These are phyloP conservation scores for Platalea minor DNA, from an alignment of 2,797 vertebrate genomes.

Conservation along the genomic window DNA sequence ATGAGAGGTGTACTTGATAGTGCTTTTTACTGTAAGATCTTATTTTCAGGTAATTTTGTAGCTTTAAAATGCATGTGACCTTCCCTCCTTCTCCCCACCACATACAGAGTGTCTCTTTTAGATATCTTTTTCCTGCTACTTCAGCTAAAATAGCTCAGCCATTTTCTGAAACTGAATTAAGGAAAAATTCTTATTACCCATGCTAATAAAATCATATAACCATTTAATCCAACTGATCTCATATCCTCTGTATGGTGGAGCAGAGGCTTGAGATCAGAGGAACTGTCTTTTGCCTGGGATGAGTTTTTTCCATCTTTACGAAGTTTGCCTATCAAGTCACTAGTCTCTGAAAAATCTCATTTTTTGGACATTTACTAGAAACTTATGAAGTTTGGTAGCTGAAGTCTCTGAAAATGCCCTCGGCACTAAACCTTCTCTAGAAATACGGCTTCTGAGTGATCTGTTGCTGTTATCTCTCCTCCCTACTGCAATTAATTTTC, in stretches of 20 bases:
- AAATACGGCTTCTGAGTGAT: background rate
- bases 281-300: background rate
- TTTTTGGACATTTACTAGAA: background rate
- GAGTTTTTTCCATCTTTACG: background rate
- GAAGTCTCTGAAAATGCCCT: background rate
- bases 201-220: background rate
- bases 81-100: background rate
- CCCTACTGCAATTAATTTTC: background rate
- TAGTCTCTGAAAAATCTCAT: background rate
- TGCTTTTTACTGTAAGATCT: background rate
- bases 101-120: background rate
- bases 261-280: background rate
- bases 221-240: background rate
- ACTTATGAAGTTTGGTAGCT: background rate
- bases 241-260: background rate
- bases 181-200: background rate
- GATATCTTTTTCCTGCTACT: background rate
- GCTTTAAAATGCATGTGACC: background rate
- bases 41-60: background rate
- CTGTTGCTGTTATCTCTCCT: background rate
- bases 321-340: background rate
- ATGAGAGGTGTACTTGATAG: background rate
- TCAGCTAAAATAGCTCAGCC: background rate
- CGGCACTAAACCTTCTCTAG: background rate
- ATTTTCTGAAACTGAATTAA: background rate